Percentiles rank a stretch among this genome's conserved stretches.
Conservation (phyloP, 2,888 invertebrate species). For the Trachelus tabidus region DNA sequence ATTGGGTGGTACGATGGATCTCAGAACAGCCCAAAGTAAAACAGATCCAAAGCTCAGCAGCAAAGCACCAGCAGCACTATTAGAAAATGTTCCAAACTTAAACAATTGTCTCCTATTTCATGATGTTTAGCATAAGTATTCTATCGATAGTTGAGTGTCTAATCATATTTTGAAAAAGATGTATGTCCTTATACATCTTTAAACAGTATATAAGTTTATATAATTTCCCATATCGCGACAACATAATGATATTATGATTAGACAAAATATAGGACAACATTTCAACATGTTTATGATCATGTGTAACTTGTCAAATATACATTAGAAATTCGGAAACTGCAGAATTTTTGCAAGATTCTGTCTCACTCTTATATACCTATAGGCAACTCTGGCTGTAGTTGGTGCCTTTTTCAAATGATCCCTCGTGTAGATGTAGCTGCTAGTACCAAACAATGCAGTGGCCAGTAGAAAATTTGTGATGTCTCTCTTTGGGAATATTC, state of each 20-base stretch:
- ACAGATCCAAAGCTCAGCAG: constrained; percentile 92
- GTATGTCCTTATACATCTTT: too few species aligned
- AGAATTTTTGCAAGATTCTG: too few species aligned
- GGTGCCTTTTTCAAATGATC: constrained; percentile 79
- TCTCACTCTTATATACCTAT: constrained; percentile 69
- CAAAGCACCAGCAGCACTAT: constrained; percentile 76
- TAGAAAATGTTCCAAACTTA: constrained; percentile 31
- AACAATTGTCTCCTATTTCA: too few species aligned
- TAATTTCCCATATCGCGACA: too few species aligned
- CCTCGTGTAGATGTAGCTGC: constrained; percentile 84
- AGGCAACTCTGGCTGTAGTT: constrained; percentile 73
- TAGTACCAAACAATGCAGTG: constrained; percentile 84
- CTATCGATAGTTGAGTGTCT: too few species aligned
- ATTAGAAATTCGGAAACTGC: constrained; percentile 5
- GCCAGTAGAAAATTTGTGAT: constrained; percentile 84
- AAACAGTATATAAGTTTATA: too few species aligned
- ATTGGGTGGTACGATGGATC: constrained; percentile 81
- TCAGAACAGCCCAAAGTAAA: constrained; percentile 86
- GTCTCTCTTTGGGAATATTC: constrained; percentile 79
- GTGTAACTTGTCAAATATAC: too few species aligned
- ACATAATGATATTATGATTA: too few species aligned
- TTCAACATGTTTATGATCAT: too few species aligned
- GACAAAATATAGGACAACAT: too few species aligned
- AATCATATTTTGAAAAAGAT: too few species aligned
- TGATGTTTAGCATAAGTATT: too few species aligned